Conservation (phyloP, 2,888 invertebrate genomes). For the Mesoligia furuncula region DNA sequence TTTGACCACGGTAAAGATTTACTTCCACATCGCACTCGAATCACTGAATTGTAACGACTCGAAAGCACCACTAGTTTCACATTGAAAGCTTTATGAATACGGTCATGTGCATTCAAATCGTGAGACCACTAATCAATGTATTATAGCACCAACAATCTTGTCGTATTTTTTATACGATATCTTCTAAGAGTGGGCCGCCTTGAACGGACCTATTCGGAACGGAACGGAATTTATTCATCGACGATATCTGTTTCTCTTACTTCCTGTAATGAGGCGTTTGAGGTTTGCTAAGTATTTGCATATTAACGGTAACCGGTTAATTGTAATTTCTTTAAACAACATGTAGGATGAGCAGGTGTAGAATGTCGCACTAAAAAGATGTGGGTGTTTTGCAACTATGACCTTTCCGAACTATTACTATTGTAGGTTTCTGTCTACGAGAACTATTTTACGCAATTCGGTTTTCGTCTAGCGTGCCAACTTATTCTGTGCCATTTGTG, state of each 20-base stretch:
- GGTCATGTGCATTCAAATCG: slow-evolving; percentile 17
- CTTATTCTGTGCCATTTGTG: slow-evolving; percentile 47
- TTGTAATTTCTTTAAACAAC: slow-evolving; percentile 29
- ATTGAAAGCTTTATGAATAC: slow-evolving; percentile 23
- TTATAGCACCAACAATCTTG: slow-evolving; percentile 4
- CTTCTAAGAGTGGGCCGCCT: slow-evolving; percentile 22
- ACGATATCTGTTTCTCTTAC: slow-evolving; percentile 33
- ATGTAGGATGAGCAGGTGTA: slow-evolving; percentile 12
- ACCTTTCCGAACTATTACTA: slow-evolving; percentile 28
- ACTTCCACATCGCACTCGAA: slow-evolving; percentile 64
- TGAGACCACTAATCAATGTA: slow-evolving; percentile 28
- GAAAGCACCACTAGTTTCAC: slow-evolving; percentile 24
- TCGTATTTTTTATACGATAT: slow-evolving; percentile 29
- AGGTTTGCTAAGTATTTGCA: slow-evolving; percentile 37
- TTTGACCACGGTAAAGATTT: slow-evolving; percentile 64
- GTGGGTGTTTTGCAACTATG: slow-evolving; percentile 9
- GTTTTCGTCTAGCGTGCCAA: slow-evolving; percentile 54
- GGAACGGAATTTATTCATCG: slow-evolving; percentile 25
- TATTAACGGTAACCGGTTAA: slow-evolving; percentile 37
- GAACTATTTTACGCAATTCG: slow-evolving; percentile 30
- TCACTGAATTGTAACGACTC: slow-evolving; percentile 29
- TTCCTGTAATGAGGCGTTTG: slow-evolving; percentile 36
- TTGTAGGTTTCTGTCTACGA: slow-evolving; percentile 18
- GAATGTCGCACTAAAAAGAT: slow-evolving; percentile 31
- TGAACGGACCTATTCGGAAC: too few species aligned